These are phyloP conservation scores for Ceratina japonica DNA, from an alignment of 1,140 invertebrate genomes.

Conservation along the genomic window DNA sequence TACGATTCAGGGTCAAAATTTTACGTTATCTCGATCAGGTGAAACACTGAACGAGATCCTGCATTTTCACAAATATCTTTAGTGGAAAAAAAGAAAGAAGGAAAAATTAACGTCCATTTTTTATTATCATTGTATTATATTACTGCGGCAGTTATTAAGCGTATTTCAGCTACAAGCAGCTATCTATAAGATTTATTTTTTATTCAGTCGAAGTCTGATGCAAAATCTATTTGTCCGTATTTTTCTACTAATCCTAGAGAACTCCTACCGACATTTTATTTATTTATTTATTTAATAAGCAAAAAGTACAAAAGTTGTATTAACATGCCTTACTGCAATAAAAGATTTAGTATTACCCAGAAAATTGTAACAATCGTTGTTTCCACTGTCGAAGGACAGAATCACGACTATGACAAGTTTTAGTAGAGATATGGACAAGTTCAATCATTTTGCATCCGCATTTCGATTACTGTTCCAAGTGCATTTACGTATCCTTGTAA, in stretches of 20 bases:
- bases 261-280: background rate
- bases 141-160: constrained; percentile 58
- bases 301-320: constrained; percentile 63
- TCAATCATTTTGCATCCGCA: constrained; percentile 30
- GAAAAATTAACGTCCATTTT: constrained; percentile 49
- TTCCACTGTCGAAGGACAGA: constrained; percentile 29
- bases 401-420: constrained; percentile 15
- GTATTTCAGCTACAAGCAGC: constrained; percentile 55
- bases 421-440: constrained; percentile 39
- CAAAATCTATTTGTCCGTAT: constrained; percentile 52
- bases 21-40: constrained; percentile 53
- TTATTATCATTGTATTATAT: constrained; percentile 48
- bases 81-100: constrained; percentile 20
- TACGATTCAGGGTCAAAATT: constrained; percentile 64
- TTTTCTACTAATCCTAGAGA: background rate
- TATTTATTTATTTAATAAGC: background rate
- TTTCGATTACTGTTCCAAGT: constrained; percentile 64
- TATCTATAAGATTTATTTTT: constrained; percentile 58
- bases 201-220: constrained; percentile 32
- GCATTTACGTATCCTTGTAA: constrained; percentile 69
- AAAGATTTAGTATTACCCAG: constrained; percentile 49
- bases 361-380: constrained; percentile 37
- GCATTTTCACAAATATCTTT: constrained; percentile 75
- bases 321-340: constrained; percentile 63
- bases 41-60: constrained; percentile 64